Evolutionary conservation across 2,888 invertebrate genomes (phyloP).

Genomic region (Vesta saturnalis): DNA sequence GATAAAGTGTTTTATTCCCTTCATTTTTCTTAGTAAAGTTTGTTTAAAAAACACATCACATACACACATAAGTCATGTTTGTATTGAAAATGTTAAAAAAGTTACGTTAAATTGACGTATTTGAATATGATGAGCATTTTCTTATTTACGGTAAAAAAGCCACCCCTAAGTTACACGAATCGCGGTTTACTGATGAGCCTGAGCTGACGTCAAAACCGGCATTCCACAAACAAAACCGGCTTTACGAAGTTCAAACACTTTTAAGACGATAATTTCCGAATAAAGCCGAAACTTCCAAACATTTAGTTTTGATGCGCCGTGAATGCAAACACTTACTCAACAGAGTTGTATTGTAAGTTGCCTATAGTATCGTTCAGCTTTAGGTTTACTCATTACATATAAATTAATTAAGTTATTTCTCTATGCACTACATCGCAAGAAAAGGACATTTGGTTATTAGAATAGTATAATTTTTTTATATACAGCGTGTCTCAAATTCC

Average conservation of each 20-base stretch:
- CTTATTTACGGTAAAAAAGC: background rate
- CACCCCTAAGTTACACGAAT: conserved; percentile 25
- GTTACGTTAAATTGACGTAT: background rate
- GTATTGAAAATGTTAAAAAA: no score
- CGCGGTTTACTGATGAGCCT: conserved; percentile 26
- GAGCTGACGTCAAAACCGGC: conserved; percentile 28
- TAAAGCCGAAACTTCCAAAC: background rate
- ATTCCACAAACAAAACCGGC: conserved; percentile 35
- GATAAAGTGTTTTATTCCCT: conserved; percentile 14
- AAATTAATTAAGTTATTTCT: no score
- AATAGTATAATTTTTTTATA: no score
- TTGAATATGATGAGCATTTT: conserved; percentile 2
- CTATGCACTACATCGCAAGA: no score
- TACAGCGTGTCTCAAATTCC: no score
- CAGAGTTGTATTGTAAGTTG: no score
- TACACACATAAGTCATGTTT: background rate
- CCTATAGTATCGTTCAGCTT: no score
- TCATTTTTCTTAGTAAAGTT: conserved; percentile 11
- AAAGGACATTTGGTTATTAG: no score
- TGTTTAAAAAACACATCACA: background rate
- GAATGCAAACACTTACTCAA: no score
- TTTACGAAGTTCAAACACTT: conserved; percentile 28
- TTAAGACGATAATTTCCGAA: conserved; percentile 7
- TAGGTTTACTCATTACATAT: no score
- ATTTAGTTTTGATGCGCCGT: no score